A percentile compares a stretch with the other conserved stretches of the same genome.
phyloP scores from a whole-genome alignment of 2,797 vertebrate genomes.

The Pteropus rufus region DNA sequence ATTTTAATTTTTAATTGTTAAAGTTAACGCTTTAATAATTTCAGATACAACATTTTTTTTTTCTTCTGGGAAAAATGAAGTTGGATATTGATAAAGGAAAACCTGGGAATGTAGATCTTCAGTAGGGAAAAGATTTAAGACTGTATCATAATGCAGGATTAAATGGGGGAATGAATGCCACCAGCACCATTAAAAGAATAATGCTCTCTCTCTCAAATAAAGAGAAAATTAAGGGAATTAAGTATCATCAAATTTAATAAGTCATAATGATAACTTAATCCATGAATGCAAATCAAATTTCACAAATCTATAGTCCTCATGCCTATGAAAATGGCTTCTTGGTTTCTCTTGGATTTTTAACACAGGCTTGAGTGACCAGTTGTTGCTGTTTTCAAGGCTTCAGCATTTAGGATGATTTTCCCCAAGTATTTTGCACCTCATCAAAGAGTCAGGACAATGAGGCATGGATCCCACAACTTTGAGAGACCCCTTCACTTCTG shows the following conservation, averaged over 20 bases:
- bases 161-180: neutral
- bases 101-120: neutral
- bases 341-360: neutral
- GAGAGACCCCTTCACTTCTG: neutral
- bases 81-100: neutral
- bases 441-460: neutral
- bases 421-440: neutral
- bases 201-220: neutral
- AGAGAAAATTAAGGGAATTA: constrained; percentile 1
- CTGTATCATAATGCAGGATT: neutral
- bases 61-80: neutral
- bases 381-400: neutral
- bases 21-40: neutral
- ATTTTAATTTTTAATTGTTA: neutral
- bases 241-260: constrained; percentile 30
- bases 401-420: neutral
- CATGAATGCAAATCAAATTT: neutral
- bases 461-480: neutral
- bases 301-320: neutral
- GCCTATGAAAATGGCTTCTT: neutral
- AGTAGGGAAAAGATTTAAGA: neutral
- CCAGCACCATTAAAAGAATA: neutral
- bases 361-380: neutral
- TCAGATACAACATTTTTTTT: neutral
- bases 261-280: neutral